Conservation (phyloP, 2,888 invertebrate genomes). For the Tillus elongatus region DNA sequence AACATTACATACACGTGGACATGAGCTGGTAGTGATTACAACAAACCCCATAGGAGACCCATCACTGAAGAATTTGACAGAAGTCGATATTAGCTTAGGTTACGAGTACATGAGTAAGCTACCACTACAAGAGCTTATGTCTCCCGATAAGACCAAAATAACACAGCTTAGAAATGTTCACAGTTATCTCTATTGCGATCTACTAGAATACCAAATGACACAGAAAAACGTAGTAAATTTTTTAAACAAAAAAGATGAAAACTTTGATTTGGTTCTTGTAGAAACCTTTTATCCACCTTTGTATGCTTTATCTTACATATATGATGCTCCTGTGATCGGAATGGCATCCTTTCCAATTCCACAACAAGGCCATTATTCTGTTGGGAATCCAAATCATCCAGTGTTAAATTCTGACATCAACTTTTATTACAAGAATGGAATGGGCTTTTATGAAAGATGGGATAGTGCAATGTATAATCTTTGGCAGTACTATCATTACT, state of each 20-base stretch:
- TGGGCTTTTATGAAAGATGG: no score
- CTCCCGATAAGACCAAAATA: background rate
- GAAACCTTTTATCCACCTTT: conserved; percentile 19
- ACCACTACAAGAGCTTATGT: no score
- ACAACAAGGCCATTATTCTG: conserved; percentile 16
- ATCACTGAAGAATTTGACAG: conserved; percentile 19
- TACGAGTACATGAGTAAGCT: conserved; percentile 17
- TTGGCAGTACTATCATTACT: no score
- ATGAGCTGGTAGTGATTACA: conserved; percentile 24
- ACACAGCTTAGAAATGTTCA: background rate
- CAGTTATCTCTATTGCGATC: conserved; percentile 3
- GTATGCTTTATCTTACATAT: conserved; percentile 17
- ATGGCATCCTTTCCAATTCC: conserved; percentile 21
- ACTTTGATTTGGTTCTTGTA: conserved; percentile 24
- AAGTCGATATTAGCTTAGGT: conserved; percentile 22
- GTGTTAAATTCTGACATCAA: conserved; percentile 15
- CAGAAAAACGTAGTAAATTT: conserved; percentile 4
- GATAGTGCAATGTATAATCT: no score
- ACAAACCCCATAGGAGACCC: conserved; percentile 21
- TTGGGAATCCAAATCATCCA: conserved; percentile 26
- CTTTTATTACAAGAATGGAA: background rate
- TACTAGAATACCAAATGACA: background rate
- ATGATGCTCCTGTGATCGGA: conserved; percentile 23
- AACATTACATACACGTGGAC: conserved; percentile 22
- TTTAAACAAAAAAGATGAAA: conserved; percentile 15